phyloP scores from a whole-genome alignment of 2,888 invertebrate genomes.

The Cylloceria caligata region DNA sequence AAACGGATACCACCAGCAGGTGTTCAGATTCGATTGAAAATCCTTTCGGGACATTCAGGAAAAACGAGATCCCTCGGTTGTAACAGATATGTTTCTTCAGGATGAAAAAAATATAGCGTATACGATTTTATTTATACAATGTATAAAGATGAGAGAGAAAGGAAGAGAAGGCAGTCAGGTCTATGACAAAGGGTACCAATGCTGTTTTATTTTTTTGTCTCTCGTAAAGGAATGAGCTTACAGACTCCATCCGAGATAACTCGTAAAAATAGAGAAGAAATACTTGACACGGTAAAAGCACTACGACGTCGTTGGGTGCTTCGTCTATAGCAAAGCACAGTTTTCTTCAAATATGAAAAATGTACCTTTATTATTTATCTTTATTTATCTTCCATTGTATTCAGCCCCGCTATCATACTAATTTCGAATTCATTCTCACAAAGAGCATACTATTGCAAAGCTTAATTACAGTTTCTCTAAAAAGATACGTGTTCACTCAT shows the following conservation, averaged over 20 bases:
- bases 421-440: conserved; percentile 19
- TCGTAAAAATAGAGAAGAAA: conserved; percentile 42
- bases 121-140: conserved; percentile 10
- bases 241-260: background rate
- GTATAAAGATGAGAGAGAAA: background rate
- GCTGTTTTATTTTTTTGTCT: conserved; percentile 31
- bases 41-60: background rate
- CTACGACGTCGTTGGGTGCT: background rate
- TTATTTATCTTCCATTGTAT: background rate
- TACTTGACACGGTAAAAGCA: conserved; percentile 33
- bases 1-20: background rate
- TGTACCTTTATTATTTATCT: background rate
- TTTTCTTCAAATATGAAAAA: background rate
- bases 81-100: conserved; percentile 8
- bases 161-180: background rate
- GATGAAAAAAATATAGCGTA: conserved; percentile 23
- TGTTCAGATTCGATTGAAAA: conserved; percentile 20
- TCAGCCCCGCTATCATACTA: conserved; percentile 15
- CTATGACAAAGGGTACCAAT: conserved; percentile 30
- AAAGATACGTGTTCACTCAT: conserved; percentile 10
- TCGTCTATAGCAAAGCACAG: background rate
- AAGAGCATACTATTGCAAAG: conserved; percentile 38
- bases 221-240: background rate
- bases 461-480: conserved; percentile 34
- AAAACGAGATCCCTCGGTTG: background rate